Percentiles rank a stretch among this genome's conserved stretches.
These are phyloP conservation scores for Eupithecia dodoneata DNA, from an alignment of 2,888 invertebrate genomes.

Conservation along the genomic window DNA sequence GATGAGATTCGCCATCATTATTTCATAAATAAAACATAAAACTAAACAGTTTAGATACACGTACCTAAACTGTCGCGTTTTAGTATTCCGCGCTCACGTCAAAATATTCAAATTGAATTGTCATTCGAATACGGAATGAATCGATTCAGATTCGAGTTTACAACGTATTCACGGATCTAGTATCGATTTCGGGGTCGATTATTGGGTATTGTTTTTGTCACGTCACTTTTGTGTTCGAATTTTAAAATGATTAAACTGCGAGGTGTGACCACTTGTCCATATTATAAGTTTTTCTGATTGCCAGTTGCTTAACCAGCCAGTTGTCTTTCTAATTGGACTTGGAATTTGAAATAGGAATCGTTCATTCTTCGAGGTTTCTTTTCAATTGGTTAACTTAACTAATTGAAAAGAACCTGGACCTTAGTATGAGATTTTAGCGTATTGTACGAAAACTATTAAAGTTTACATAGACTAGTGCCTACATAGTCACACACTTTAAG, in stretches of 20 bases:
- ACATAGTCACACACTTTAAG: not conserved
- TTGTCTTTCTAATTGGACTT: not conserved
- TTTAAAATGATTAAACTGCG: not conserved
- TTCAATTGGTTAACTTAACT: not conserved
- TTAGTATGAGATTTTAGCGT: not conserved
- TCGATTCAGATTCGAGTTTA: constrained; percentile 57
- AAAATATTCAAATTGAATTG: constrained; percentile 80
- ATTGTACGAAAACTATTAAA: not conserved
- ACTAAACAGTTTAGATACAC: constrained; percentile 61
- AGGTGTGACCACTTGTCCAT: no score
- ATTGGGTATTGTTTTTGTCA: constrained; percentile 57
- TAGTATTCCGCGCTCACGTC: constrained; percentile 71
- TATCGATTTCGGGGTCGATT: constrained; percentile 63
- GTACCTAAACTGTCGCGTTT: constrained; percentile 73
- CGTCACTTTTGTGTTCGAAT: constrained; percentile 33
- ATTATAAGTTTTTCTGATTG: not conserved
- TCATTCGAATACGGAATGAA: constrained; percentile 72
- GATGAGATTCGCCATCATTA: constrained; percentile 62
- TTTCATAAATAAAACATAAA: constrained; percentile 77
- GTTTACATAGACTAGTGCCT: not conserved
- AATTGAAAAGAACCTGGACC: no score
- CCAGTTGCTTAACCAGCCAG: no score
- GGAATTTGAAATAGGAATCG: not conserved
- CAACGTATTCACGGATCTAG: constrained; percentile 63
- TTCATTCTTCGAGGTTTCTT: not conserved